A percentile compares a stretch with the other conserved stretches of the same genome.
Evolutionary conservation across 2,888 invertebrate genomes (phyloP).

Genomic region (Strigamia crassipes): DNA sequence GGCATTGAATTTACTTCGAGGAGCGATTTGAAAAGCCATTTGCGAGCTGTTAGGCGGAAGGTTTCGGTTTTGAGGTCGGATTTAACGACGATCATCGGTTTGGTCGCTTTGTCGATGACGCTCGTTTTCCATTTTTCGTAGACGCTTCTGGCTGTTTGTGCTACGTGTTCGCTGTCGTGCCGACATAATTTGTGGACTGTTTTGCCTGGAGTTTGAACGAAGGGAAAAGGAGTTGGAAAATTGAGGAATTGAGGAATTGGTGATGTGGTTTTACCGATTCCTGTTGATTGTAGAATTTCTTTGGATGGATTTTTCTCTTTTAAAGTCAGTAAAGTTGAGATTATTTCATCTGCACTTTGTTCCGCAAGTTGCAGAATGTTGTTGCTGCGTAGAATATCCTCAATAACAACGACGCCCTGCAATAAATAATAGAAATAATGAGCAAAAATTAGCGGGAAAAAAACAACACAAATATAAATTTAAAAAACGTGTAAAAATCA

Average conservation of each 20-base stretch:
- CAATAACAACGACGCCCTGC: constrained; percentile 24
- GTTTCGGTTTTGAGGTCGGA: constrained; percentile 7
- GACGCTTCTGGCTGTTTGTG: neutral
- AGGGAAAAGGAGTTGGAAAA: too few relatives aligned
- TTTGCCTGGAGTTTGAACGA: too few relatives aligned
- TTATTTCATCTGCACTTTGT: neutral
- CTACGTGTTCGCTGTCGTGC: neutral
- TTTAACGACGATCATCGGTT: neutral
- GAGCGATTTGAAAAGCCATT: neutral
- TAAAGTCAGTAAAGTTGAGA: neutral
- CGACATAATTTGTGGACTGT: constrained; percentile 24
- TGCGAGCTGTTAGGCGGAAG: neutral
- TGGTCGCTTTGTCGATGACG: neutral
- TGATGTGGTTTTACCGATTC: neutral
- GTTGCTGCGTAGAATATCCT: neutral
- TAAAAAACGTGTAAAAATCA: too few relatives aligned
- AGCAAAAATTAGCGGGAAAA: too few relatives aligned
- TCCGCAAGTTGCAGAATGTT: neutral
- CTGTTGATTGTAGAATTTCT: constrained; percentile 5
- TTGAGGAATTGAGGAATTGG: neutral
- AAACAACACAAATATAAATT: too few relatives aligned
- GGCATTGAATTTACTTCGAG: neutral
- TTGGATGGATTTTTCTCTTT: constrained; percentile 14
- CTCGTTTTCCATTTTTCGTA: constrained; percentile 3
- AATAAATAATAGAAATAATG: too few relatives aligned